A percentile compares a stretch with the other conserved stretches of the same genome.
These are phyloP conservation scores for Plebejus anna DNA, from an alignment of 2,888 invertebrate species.

Conservation along the genomic window DNA sequence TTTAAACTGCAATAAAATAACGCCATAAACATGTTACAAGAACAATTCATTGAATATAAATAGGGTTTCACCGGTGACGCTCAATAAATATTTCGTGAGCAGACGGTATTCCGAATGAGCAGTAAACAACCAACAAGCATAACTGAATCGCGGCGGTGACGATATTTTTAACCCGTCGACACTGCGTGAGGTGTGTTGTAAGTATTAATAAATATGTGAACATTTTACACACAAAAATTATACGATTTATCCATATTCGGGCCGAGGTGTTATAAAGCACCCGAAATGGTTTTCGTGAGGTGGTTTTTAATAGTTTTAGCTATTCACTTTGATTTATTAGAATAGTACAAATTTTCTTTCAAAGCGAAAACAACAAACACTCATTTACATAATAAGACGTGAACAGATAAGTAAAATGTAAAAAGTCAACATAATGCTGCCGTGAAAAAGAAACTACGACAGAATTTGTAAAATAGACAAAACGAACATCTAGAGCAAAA, in stretches of 20 bases:
- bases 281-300: constrained; percentile 26
- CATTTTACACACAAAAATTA: constrained; percentile 27
- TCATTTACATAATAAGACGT: not conserved
- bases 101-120: not conserved
- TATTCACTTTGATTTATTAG: constrained; percentile 1
- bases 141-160: constrained; percentile 20
- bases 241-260: constrained; percentile 25
- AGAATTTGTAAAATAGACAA: not conserved
- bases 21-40: constrained; percentile 14
- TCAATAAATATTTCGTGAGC: constrained; percentile 20
- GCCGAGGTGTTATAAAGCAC: constrained; percentile 12
- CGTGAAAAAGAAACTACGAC: not conserved
- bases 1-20: constrained; percentile 26
- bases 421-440: not conserved
- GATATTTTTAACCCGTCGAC: constrained; percentile 23
- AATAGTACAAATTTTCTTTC: not conserved
- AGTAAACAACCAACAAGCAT: constrained; percentile 22
- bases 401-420: not conserved
- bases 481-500: not conserved
- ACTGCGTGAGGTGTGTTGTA: constrained; percentile 16
- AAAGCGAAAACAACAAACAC: not conserved
- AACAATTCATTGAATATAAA: constrained; percentile 26
- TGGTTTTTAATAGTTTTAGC: constrained; percentile 13
- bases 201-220: constrained; percentile 25
- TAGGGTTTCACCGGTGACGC: not conserved